These are phyloP conservation scores for Decapterus maruadsi DNA, from an alignment of 2,797 vertebrate genomes.

Conservation along the genomic window DNA sequence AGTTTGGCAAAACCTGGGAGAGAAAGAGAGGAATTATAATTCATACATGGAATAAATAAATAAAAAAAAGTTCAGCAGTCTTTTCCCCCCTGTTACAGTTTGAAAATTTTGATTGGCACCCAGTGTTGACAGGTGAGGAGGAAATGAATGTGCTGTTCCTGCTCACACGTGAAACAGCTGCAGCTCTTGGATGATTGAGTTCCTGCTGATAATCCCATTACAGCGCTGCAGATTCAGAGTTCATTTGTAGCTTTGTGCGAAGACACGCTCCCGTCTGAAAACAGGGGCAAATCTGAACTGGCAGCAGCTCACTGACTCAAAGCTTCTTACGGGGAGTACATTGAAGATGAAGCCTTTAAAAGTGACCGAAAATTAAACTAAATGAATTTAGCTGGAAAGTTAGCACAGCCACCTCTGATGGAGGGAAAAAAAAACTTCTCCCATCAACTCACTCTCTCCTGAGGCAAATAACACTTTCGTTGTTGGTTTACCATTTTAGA, in stretches of 20 bases:
- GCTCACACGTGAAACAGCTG: constrained; percentile 49
- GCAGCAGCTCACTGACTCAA: constrained; percentile 57
- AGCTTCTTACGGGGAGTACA: constrained; percentile 64
- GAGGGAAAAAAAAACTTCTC: constrained; percentile 5
- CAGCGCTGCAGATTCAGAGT: constrained; percentile 60
- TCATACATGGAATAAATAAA: constrained; percentile 26
- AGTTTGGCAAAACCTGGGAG: constrained; percentile 40
- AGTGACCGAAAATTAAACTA: constrained; percentile 40
- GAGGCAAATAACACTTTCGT: constrained; percentile 16
- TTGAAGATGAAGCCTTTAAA: constrained; percentile 38
- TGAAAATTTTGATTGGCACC: constrained; percentile 51
- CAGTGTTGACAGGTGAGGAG: constrained; percentile 20
- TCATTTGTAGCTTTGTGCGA: constrained; percentile 66
- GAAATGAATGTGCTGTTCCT: constrained; percentile 17
- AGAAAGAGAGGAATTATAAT: constrained; percentile 28
- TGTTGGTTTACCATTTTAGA: constrained; percentile 6
- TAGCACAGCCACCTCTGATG: not conserved
- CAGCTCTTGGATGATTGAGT: constrained; percentile 64
- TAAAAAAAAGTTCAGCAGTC: constrained; percentile 11
- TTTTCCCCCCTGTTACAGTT: constrained; percentile 7
- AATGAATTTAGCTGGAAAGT: constrained; percentile 38
- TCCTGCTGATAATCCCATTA: constrained; percentile 76
- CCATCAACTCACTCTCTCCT: not conserved
- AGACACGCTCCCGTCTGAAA: constrained; percentile 56
- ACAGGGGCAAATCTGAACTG: constrained; percentile 60